phyloP scores from a whole-genome alignment of 2,113 vertebrate species.

The Todiramphus saurophagus region DNA sequence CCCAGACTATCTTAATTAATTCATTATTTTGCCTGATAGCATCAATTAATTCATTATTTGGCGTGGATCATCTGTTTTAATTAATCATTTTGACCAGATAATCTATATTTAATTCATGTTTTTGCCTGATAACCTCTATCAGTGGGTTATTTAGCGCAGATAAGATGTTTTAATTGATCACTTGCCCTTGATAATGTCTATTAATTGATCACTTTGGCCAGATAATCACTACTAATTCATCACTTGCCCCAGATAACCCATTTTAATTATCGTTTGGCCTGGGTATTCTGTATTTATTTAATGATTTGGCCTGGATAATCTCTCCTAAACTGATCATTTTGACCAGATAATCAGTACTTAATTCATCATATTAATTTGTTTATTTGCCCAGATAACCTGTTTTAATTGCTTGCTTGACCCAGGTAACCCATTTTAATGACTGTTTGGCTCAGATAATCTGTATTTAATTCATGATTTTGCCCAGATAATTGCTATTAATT shows the following conservation, averaged over 20 bases:
- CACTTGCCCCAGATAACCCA: no score
- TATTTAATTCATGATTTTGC: background rate
- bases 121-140: no score
- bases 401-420: no score
- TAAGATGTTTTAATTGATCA: background rate
- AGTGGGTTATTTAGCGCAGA: background rate
- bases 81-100: background rate
- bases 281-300: background rate
- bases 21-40: background rate
- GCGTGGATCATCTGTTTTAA: background rate
- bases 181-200: no score
- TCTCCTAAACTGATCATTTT: background rate
- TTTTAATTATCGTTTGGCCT: no score
- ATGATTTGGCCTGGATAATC: no score
- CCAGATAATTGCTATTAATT: background rate
- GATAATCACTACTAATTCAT: background rate
- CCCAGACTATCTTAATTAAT: background rate
- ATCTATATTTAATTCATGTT: background rate
- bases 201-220: no score
- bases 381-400: background rate
- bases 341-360: background rate
- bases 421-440: no score
- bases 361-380: background rate
- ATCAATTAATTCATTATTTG: background rate
- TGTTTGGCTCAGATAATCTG: background rate